Conservation (phyloP, 1,140 invertebrate species). For the Formica exsecta region DNA sequence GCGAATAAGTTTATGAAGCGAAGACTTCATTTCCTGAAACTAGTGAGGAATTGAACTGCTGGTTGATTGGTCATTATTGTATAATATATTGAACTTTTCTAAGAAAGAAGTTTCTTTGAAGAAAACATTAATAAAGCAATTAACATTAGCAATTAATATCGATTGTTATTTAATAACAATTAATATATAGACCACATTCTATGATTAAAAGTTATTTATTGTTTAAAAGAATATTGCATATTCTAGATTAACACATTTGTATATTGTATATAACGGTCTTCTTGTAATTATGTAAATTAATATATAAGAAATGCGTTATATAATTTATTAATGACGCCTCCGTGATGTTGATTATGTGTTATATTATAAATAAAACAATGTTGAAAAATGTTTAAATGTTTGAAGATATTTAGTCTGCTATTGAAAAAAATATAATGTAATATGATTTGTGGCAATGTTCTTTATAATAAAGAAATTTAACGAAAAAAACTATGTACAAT, state of each 20-base stretch:
- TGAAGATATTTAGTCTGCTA: no score
- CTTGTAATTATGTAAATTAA: no score
- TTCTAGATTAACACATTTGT: background rate
- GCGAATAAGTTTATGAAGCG: background rate
- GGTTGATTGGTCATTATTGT: background rate
- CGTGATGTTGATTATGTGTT: no score
- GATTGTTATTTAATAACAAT: background rate
- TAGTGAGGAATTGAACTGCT: background rate
- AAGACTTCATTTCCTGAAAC: background rate
- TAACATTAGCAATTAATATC: background rate
- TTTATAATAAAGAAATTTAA: no score
- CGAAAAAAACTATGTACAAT: no score
- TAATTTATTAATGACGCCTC: no score
- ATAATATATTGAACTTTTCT: background rate
- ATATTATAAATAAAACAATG: no score
- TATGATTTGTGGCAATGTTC: no score
- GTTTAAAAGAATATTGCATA: conserved; percentile 1
- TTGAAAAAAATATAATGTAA: no score
- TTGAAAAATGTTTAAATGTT: no score
- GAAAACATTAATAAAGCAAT: background rate
- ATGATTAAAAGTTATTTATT: conserved; percentile 4
- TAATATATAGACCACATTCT: background rate
- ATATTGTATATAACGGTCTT: no score
- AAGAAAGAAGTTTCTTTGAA: background rate
- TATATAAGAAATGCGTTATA: no score